These are phyloP conservation scores for Gryllus longicercus DNA, from an alignment of 2,888 invertebrate genomes.

Conservation along the genomic window DNA sequence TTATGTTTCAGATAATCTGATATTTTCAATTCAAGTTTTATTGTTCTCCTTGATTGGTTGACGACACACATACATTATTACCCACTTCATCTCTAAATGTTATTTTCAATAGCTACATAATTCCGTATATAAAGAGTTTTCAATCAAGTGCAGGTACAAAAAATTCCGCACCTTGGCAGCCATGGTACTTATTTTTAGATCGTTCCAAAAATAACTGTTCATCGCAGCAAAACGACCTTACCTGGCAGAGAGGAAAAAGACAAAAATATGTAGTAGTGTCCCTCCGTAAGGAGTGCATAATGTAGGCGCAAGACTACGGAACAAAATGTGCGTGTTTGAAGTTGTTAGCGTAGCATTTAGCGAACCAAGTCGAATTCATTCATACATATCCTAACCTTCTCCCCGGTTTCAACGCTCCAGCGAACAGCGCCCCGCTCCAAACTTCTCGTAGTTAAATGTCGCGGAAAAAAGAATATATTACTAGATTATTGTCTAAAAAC, in stretches of 20 bases:
- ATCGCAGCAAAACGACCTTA: neutral
- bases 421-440: neutral
- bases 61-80: no score
- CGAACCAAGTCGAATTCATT: conserved; percentile 2
- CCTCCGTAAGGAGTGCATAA: neutral
- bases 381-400: neutral
- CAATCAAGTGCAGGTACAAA: no score
- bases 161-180: no score
- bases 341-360: neutral
- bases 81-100: no score
- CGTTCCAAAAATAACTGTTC: no score
- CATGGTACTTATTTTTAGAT: no score
- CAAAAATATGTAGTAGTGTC: neutral
- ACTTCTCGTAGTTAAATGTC: neutral
- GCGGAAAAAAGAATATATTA: conserved; percentile 1
- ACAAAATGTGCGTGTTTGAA: neutral
- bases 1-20: no score
- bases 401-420: neutral
- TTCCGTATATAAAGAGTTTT: no score
- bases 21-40: no score
- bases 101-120: no score
- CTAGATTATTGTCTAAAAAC: conserved; percentile 11
- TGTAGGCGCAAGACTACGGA: neutral
- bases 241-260: neutral
- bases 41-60: no score